Conservation (phyloP, 2,888 invertebrate genomes). For the Mesorhabditis belari region DNA sequence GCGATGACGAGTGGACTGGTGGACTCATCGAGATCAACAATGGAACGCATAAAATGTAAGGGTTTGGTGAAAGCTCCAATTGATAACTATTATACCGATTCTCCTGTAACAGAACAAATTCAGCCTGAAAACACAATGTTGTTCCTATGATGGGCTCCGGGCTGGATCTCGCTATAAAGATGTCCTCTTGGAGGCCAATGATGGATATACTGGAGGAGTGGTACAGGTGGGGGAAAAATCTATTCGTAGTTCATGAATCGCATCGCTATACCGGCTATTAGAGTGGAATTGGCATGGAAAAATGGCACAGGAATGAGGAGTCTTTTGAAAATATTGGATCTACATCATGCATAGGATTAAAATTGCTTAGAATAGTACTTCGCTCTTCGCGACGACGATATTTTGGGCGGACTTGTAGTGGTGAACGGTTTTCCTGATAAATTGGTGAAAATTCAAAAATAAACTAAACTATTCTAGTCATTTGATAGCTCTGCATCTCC, state of each 20-base stretch:
- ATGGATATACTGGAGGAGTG: conserved; percentile 30
- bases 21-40: conserved; percentile 44
- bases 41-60: conserved; percentile 42
- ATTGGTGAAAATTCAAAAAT: no score
- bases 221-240: conserved; percentile 5
- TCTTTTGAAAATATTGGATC: no score
- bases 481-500: no score
- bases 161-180: conserved; percentile 30
- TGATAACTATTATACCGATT: background rate
- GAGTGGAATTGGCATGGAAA: no score
- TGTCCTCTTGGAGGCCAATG: conserved; percentile 35
- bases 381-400: no score
- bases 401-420: no score
- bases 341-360: no score
- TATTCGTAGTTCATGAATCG: background rate
- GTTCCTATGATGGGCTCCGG: conserved; percentile 31
- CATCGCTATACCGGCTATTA: no score
- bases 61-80: background rate
- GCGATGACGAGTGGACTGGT: conserved; percentile 40
- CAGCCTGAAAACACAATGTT: conserved; percentile 44
- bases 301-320: no score
- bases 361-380: no score
- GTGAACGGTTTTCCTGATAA: no score
- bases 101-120: background rate
- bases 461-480: no score